Base-by-base conservation (phyloP, 2,888 invertebrate genomes). In the Stenodera caucasica region DNA sequence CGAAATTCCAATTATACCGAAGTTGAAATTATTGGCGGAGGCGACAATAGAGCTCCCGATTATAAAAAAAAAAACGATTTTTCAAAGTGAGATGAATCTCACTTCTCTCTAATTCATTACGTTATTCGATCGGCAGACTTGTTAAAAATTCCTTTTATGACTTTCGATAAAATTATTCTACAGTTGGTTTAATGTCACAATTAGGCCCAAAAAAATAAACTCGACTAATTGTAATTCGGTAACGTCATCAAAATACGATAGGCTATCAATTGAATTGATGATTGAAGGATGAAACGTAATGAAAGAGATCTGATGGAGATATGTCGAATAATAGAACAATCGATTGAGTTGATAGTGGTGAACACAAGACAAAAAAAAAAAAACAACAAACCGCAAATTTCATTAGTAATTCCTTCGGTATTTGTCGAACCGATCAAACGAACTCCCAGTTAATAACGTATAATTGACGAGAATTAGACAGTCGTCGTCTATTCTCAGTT, bases 391-490 rank as follows among this genome's bases (percentile, higher is more conserved):
- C 21, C 21, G 15, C 45, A 45, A 45, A 45, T 21, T 21, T 11
- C 45, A 45, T 45, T 45, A 45, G 45, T 21, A 21, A 21, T 37
- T 37, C 37, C 8, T 8, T 37, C 15, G 14, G 15, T 37, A 15
- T 14, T 45, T 45, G 45, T 45, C 21, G 21, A 21, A 21, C 8
- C 45, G 6, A 45, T 45, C 21, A 21, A 21, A 21, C 45, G 8
- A 9, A 12, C 12, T 12, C 45, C 21, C 15, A 45, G 3, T 45
- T 45, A 45, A 45, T 45, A 12, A 11, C 7, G 12, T 21, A 45
- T 45, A 45, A 45, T 45, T 45, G 45, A 45, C 45, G 21, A 21
- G 21, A 45, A 45, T 45, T 21, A 45, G 45, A 18, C 21, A 12
- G 12, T 11, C 45, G 12, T 45, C 9, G 11, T 18, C 40, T 15